These are phyloP conservation scores for Pomacea canaliculata DNA, from an alignment of 2,888 invertebrate genomes.

Conservation along the genomic window DNA sequence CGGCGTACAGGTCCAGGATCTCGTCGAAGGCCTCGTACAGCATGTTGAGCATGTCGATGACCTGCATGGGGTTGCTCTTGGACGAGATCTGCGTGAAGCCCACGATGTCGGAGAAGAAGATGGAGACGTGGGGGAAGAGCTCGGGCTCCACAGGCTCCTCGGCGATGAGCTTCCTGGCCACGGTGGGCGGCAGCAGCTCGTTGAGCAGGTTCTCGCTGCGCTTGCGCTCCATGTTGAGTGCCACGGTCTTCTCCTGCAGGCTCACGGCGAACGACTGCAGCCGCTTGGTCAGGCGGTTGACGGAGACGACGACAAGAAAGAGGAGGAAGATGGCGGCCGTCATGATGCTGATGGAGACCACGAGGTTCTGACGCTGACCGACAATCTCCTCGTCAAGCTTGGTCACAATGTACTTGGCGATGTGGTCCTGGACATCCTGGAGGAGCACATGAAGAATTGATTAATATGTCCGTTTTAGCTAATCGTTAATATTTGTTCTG, in stretches of 20 bases:
- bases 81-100: conserved; percentile 48
- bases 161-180: conserved; percentile 40
- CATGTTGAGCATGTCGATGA: conserved; percentile 55
- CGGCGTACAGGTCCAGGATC: conserved; percentile 50
- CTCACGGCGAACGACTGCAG: conserved; percentile 33
- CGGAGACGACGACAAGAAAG: conserved; percentile 37
- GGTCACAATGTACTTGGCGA: conserved; percentile 22
- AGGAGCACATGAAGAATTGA: background rate
- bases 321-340: conserved; percentile 33
- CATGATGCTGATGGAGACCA: conserved; percentile 31
- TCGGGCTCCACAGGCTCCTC: conserved; percentile 40
- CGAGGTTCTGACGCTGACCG: conserved; percentile 9
- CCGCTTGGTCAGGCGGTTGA: conserved; percentile 30
- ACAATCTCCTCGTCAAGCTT: conserved; percentile 26
- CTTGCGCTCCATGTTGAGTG: conserved; percentile 40
- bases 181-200: conserved; percentile 42
- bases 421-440: conserved; percentile 26
- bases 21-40: conserved; percentile 53
- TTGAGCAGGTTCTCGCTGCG: conserved; percentile 43
- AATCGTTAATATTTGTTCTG: too few relatives aligned
- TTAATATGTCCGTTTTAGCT: too few relatives aligned
- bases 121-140: conserved; percentile 36
- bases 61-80: conserved; percentile 53
- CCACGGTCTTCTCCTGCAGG: conserved; percentile 37
- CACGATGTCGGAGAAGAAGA: conserved; percentile 48